Evolutionary conservation across 2,113 vertebrate genomes (phyloP), one percentile per base, ranked within the genome.

Genomic region (Poicephalus meyeri): DNA sequence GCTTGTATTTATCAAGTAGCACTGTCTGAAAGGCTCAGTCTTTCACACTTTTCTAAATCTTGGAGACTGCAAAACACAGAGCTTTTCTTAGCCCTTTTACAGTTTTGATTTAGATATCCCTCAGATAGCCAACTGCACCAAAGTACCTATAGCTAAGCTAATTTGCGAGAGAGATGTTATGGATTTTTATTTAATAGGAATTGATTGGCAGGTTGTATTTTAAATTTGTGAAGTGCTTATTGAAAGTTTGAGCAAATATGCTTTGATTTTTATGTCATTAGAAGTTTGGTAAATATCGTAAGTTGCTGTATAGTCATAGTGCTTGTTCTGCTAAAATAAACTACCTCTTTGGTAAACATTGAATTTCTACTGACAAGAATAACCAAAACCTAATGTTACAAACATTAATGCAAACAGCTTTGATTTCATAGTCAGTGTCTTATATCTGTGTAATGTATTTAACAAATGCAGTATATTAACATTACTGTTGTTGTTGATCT

Each of bases 401-500:
- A 91, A 53, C 73, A 71, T 91, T 39, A 89, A 50, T 63, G 64
- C 0, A 1, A 76, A 84, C 15, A 33, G 14, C 69, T 81, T 91
- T 53, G 44, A 29, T 91, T 96, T 91, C n/a, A 53, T 83, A 86
- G 80, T 69, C 39, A 39, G 20, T 80, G 80, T 74, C 49, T 91
- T 88, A 8, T 70, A 44, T 53, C 46, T 84, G 19, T 77, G 56
- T 84, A 61, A 73, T 50, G 79, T 88, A 61, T 91, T 33, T 74
- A 87, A 78, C 31, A 86, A 77, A 41, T 49, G 25, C 28, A 46
- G 4, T 66, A 28, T 61, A 65, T 65, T 76, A 50, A 50, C 26
- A 7, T 44, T 88, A 44, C 26, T 41, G 16, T 52, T 90, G 46
- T 41, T 78, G 52, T n/a, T 95, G 47, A 8, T 80, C 55, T 73